Evolutionary conservation across 1,140 invertebrate genomes (phyloP).

Genomic region (Solenopsis invicta): DNA sequence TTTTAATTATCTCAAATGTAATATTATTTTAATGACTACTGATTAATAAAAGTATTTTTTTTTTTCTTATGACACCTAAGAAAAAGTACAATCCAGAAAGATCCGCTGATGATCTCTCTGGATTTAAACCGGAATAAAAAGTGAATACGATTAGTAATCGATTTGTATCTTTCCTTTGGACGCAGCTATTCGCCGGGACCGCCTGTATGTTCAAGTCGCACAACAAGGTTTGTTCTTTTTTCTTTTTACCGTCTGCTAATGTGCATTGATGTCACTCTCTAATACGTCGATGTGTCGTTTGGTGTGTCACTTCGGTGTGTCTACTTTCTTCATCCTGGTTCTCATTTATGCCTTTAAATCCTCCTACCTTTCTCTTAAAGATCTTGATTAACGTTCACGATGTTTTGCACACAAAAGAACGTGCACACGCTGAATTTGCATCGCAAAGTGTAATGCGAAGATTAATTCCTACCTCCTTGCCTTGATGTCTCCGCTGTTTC

Average conservation of each 20-base stretch:
- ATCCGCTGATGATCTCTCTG: conserved; percentile 37
- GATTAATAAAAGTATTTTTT: background rate
- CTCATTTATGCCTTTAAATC: conserved; percentile 20
- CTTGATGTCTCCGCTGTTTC: conserved; percentile 32
- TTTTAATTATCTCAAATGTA: background rate
- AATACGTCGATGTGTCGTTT: conserved; percentile 46
- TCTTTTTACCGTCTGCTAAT: conserved; percentile 58
- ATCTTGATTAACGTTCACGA: conserved; percentile 21
- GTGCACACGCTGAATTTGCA: conserved; percentile 16
- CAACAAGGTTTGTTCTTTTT: conserved; percentile 84
- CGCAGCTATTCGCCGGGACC: conserved; percentile 86
- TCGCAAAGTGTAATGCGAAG: conserved; percentile 53
- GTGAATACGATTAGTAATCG: conserved; percentile 65
- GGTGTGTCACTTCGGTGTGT: background rate
- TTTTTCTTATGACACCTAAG: background rate
- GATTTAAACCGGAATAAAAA: background rate
- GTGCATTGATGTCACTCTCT: conserved; percentile 35
- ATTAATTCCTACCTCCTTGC: conserved; percentile 51
- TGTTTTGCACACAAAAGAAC: conserved; percentile 34
- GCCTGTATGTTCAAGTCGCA: conserved; percentile 87
- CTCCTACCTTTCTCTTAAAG: conserved; percentile 19
- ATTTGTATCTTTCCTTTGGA: conserved; percentile 81
- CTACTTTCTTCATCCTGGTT: conserved; percentile 22
- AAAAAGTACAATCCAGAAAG: conserved; percentile 45
- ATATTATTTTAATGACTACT: background rate